These are phyloP conservation scores for Eulemur coronatus DNA, from an alignment of 2,797 vertebrate genomes.

Conservation along the genomic window DNA sequence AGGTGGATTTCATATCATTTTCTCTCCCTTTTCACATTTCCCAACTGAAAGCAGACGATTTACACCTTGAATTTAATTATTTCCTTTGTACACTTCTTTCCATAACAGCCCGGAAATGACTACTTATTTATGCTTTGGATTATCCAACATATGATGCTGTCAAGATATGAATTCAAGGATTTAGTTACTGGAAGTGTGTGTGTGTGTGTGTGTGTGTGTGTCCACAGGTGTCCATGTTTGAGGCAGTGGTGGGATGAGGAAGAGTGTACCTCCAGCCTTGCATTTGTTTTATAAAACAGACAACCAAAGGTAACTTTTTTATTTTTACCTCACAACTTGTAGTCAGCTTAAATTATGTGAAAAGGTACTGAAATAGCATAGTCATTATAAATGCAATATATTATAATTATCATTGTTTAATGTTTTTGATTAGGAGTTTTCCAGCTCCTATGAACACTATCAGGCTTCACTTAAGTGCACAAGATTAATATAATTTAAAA, in stretches of 20 bases:
- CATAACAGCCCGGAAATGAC: not conserved
- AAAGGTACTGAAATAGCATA: not conserved
- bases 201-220: no score
- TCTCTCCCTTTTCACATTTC: constrained; percentile 4
- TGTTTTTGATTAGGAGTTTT: not conserved
- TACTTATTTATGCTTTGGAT: not conserved
- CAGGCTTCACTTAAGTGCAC: not conserved
- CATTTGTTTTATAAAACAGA: constrained; percentile 17
- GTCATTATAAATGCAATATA: not conserved
- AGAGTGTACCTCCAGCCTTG: no score
- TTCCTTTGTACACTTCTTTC: not conserved
- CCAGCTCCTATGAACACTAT: not conserved
- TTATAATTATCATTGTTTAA: not conserved
- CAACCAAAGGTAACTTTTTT: not conserved
- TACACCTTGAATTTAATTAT: not conserved
- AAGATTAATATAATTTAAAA: not conserved
- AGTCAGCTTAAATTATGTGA: not conserved
- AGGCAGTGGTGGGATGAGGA: not conserved
- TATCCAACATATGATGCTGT: not conserved
- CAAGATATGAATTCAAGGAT: not conserved
- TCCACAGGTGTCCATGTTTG: not conserved
- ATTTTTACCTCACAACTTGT: not conserved
- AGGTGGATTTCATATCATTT: not conserved
- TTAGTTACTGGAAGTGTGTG: not conserved
- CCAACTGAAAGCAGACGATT: not conserved